Conservation (phyloP, 2,113 vertebrate genomes). For the Delphinapterus leucas region DNA sequence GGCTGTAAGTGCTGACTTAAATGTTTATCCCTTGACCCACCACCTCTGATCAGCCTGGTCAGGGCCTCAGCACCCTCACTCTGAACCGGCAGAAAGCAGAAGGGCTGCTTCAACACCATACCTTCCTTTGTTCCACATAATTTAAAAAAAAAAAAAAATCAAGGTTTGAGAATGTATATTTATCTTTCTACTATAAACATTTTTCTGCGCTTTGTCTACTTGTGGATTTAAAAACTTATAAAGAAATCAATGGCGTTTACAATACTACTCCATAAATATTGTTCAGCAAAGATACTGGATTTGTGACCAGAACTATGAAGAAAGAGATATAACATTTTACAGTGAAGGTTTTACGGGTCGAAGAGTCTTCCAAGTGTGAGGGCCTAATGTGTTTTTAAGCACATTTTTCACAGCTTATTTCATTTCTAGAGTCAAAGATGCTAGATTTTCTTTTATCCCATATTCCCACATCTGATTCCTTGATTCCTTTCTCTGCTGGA, state of each 20-base stretch:
- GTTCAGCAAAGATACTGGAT: not conserved
- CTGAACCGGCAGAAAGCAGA: rapidly evolving
- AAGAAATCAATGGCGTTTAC: not conserved
- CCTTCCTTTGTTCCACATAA: not conserved
- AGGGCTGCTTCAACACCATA: rapidly evolving
- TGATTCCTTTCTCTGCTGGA: not conserved
- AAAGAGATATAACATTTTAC: rapidly evolving
- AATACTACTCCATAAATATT: too few relatives aligned
- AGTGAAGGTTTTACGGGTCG: not conserved
- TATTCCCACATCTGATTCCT: rapidly evolving
- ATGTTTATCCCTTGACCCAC: rapidly evolving
- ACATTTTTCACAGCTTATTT: rapidly evolving
- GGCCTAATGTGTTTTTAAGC: rapidly evolving
- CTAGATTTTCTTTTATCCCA: rapidly evolving
- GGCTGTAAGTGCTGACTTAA: not conserved
- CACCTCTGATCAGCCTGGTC: rapidly evolving
- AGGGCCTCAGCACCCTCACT: rapidly evolving
- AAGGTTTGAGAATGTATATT: not conserved
- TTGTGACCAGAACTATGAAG: not conserved
- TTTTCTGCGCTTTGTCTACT: not conserved
- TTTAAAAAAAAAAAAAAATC: not conserved
- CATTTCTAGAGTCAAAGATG: not conserved
- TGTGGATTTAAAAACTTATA: not conserved
- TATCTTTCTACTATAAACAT: not conserved
- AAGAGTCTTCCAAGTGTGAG: not conserved